phyloP scores from a whole-genome alignment of 2,113 vertebrate genomes.

The Ornithorhynchus anatinus region DNA sequence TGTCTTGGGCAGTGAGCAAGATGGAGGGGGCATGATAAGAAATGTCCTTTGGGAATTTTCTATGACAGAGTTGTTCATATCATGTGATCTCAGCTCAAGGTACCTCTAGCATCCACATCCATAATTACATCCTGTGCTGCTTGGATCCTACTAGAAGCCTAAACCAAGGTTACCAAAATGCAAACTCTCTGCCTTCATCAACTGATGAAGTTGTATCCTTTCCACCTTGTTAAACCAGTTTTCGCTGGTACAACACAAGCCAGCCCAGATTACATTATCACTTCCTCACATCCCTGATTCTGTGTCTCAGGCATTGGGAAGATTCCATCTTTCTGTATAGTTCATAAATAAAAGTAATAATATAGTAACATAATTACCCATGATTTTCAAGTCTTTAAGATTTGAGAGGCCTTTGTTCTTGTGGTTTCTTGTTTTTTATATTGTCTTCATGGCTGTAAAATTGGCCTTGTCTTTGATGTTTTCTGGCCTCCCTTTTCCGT shows the following conservation, averaged over 20 bases:
- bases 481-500: neutral
- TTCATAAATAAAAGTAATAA: constrained; percentile 24
- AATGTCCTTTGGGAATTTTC: neutral
- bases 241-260: neutral
- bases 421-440: neutral
- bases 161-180: neutral
- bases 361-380: neutral
- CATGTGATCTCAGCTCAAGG: neutral
- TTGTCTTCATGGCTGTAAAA: neutral
- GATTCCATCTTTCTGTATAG: neutral
- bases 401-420: constrained; percentile 1
- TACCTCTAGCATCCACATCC: neutral
- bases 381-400: neutral
- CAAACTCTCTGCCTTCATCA: neutral
- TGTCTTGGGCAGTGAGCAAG: neutral
- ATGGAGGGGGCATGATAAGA: neutral
- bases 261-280: neutral
- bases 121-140: no score
- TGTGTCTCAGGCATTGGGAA: neutral
- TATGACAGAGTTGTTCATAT: neutral
- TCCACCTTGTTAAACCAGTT: neutral
- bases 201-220: neutral
- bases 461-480: neutral
- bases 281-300: neutral
- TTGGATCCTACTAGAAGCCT: neutral